phyloP scores from a whole-genome alignment of 2,113 vertebrate species.

The Brachirus orientalis region DNA sequence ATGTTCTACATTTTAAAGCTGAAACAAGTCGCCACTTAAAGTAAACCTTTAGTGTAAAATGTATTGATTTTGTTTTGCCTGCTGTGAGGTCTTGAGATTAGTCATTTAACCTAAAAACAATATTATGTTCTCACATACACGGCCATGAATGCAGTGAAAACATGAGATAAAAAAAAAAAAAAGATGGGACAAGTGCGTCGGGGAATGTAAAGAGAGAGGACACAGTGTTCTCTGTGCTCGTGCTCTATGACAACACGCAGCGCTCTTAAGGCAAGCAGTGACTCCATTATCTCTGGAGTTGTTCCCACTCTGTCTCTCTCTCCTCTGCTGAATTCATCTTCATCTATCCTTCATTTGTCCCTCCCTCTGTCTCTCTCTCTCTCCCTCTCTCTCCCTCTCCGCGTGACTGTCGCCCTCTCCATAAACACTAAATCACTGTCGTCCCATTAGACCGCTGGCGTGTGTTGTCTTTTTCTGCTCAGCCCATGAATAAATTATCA shows the following conservation, averaged over 20 bases:
- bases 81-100: too few species aligned
- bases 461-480: constrained; percentile 68
- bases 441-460: constrained; percentile 57
- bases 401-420: constrained; percentile 11
- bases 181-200: not conserved
- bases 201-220: constrained; percentile 6
- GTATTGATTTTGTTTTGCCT: too few species aligned
- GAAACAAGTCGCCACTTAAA: too few species aligned
- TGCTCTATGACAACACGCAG: not conserved
- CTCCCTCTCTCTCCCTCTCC: constrained; percentile 11
- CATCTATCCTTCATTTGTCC: constrained; percentile 43
- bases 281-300: constrained; percentile 52
- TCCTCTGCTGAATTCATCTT: constrained; percentile 51
- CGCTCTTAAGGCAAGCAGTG: constrained; percentile 19
- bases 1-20: too few species aligned
- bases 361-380: constrained; percentile 6
- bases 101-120: too few species aligned
- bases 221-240: not conserved
- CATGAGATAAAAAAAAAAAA: not conserved
- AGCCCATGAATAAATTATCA: constrained; percentile 82
- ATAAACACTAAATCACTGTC: constrained; percentile 58
- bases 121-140: not conserved
- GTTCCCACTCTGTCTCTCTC: constrained; percentile 7
- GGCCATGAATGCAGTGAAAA: not conserved
- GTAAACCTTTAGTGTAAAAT: too few species aligned